These are phyloP conservation scores for Tangara arthus DNA, from an alignment of 2,797 vertebrate genomes.

Conservation along the genomic window DNA sequence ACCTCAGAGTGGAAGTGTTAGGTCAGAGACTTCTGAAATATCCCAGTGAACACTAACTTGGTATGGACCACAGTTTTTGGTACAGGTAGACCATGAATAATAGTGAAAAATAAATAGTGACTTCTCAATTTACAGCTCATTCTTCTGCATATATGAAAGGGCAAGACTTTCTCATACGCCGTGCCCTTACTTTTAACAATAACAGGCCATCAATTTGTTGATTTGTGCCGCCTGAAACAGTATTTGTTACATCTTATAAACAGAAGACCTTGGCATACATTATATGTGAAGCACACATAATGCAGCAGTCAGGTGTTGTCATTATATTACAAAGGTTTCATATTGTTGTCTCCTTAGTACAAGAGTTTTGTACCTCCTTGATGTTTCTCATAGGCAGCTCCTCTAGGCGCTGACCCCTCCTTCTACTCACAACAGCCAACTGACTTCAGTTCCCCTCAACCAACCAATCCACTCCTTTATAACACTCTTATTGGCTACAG, in stretches of 20 bases:
- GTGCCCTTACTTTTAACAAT: background rate
- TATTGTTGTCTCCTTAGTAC: no score
- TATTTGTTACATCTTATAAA: background rate
- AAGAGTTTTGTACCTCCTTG: no score
- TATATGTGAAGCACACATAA: fast-evolving
- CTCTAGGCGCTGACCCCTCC: no score
- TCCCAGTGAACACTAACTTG: background rate
- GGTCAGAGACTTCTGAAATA: background rate
- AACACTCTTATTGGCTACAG: no score
- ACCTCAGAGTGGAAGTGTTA: background rate
- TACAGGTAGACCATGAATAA: background rate
- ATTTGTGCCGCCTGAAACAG: background rate
- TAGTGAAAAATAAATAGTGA: background rate
- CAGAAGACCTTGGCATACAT: background rate
- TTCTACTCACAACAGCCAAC: no score
- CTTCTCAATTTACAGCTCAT: background rate
- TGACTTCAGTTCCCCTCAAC: no score
- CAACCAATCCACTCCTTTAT: no score
- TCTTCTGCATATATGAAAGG: background rate
- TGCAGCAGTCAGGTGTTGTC: background rate
- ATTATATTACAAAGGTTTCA: no score
- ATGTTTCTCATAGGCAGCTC: no score
- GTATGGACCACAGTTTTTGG: background rate
- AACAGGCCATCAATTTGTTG: background rate
- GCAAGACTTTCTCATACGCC: background rate